Base-by-base conservation (phyloP, 23 tunicate species). In the Trididemnum miniatum region DNA sequence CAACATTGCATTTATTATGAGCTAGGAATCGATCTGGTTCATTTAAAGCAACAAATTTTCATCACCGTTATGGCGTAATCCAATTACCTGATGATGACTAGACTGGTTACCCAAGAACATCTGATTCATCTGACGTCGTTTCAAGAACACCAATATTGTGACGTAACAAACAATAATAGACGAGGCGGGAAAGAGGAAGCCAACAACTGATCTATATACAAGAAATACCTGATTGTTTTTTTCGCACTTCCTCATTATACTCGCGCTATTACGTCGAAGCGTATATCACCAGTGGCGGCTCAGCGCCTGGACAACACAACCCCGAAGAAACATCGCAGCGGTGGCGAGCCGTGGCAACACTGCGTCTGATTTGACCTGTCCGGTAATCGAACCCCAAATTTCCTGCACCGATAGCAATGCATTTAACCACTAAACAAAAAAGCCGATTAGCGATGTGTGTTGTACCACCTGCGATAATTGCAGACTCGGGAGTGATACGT, bases 141-240 rank as follows among this genome's bases (percentile, higher is more conserved):
- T 77, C 40, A 77, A 33, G 54, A 52, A 77, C 3, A 77, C 40
- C 2, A 51, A 66, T 51, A 77, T 77, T 9, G 24, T 31, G 24
- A 57, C 24, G 82, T 77, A 77, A 31, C 82, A 52, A 38, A 29
- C 28, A 1, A 29, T 23, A 54, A 77, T 77, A 5, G 28, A 3
- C 2, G 35, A 31, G 37, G 51, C 25, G 1, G 82, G 82, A 2
- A 30, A 54, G 3, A 57, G 37, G 28, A 77, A 77, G 28, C 82
- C 82, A 52, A 77, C 5, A 3, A 77, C 38, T 28, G 36, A 24
- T 77, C 82, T 77, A 44, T 9, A 71, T 18, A 3, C 76, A 71
- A 35, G 24, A 5, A 18, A 49, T 9, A 49, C 18, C 15, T 49
- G 12, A 49, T 49, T 49, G 57, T 18, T 49, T 12, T 49, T 9